Percentiles rank a stretch among this genome's conserved stretches.
Conservation (phyloP, 2,888 invertebrate species). For the Altica lythri region DNA sequence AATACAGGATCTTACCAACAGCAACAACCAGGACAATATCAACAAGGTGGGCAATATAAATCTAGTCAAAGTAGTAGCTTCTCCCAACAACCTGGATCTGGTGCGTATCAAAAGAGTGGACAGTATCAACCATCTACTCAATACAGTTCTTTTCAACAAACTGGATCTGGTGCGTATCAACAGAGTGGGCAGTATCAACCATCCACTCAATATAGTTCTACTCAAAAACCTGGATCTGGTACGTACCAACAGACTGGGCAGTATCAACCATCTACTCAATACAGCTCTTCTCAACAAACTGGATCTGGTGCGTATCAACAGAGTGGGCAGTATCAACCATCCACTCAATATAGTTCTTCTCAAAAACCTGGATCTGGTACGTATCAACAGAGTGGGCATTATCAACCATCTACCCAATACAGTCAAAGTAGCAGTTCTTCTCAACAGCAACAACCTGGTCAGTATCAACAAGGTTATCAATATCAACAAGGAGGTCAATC, state of each 20-base stretch:
- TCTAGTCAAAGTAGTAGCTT: too few relatives aligned
- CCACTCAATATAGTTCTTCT: neutral
- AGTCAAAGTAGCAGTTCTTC: neutral
- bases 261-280: conserved; percentile 17
- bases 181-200: conserved; percentile 8
- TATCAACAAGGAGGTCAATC: conserved; percentile 10
- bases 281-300: conserved; percentile 4
- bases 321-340: conserved; percentile 14
- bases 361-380: conserved; percentile 8
- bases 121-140: conserved; percentile 1
- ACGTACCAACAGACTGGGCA: neutral
- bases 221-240: conserved; percentile 5
- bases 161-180: neutral
- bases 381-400: neutral
- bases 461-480: conserved; percentile 27
- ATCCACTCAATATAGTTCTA: conserved; percentile 1
- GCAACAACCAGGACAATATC: conserved; percentile 23
- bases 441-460: conserved; percentile 26
- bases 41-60: conserved; percentile 2
- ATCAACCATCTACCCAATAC: neutral
- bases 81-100: too few relatives aligned
- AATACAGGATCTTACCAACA: conserved; percentile 6
- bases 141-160: conserved; percentile 4
- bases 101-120: neutral
- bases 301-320: neutral